phyloP scores from a whole-genome alignment of 2,113 vertebrate species.

The Eptesicus fuscus region DNA sequence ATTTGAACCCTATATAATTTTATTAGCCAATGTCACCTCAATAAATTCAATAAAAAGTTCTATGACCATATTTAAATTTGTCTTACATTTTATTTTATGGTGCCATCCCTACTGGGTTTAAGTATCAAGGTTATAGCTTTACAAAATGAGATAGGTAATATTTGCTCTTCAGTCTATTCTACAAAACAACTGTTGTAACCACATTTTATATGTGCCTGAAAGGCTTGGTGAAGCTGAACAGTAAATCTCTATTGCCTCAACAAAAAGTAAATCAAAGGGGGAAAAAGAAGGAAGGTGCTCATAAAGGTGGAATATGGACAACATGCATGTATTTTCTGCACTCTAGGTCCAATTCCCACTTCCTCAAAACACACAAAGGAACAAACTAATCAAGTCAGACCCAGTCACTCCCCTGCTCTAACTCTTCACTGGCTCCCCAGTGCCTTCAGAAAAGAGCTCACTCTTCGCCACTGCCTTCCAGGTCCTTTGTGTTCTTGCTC shows the following conservation, averaged over 20 bases:
- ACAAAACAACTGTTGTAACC: background rate
- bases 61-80: background rate
- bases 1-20: too few species aligned
- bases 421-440: background rate
- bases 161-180: background rate
- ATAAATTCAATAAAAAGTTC: too few species aligned
- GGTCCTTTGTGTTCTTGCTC: background rate
- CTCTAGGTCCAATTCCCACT: background rate
- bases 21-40: too few species aligned
- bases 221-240: background rate
- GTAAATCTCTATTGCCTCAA: slow-evolving; percentile 34
- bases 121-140: slow-evolving; percentile 20
- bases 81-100: slow-evolving; percentile 10
- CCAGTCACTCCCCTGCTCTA: background rate
- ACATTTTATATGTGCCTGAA: background rate
- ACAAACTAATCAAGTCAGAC: background rate
- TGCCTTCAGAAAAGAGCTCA: background rate
- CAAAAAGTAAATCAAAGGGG: background rate
- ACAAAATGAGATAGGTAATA: background rate
- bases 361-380: background rate
- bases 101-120: background rate
- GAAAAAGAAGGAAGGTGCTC: too few species aligned
- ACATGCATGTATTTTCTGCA: background rate
- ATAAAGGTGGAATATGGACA: background rate
- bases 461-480: background rate